Percentiles rank a stretch among this genome's conserved stretches.
These are phyloP conservation scores for Penaeus vannamei DNA, from an alignment of 1,140 invertebrate species.

Conservation along the genomic window DNA sequence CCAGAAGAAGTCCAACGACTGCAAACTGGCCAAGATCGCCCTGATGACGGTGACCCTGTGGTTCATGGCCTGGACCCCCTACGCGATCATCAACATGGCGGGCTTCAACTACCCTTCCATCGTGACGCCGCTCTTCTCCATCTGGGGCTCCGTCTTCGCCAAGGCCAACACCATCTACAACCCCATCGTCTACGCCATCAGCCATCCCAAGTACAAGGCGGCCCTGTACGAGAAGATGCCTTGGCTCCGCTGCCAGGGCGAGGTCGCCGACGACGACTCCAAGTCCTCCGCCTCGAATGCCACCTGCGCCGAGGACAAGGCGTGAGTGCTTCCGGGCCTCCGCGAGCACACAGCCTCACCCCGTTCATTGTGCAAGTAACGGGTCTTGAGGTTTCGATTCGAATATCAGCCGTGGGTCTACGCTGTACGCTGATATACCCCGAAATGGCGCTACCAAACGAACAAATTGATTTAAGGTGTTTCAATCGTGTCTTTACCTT, in stretches of 20 bases:
- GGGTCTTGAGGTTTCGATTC: too few relatives aligned
- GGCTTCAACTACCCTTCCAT: neutral
- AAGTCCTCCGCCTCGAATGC: too few relatives aligned
- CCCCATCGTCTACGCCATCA: constrained; percentile 20
- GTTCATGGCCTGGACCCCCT: constrained; percentile 19
- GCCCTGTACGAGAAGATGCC: constrained; percentile 5
- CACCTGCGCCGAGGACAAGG: too few relatives aligned
- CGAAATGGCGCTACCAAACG: too few relatives aligned
- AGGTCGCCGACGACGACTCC: too few relatives aligned
- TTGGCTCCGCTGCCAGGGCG: neutral
- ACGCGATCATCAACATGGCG: neutral
- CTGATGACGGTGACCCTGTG: neutral
- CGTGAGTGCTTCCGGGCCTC: too few relatives aligned
- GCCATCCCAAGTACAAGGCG: constrained; percentile 1
- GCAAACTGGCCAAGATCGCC: constrained; percentile 7
- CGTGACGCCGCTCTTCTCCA: neutral
- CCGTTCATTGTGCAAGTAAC: too few relatives aligned
- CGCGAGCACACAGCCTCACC: too few relatives aligned
- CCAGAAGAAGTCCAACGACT: constrained; percentile 2
- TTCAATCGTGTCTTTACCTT: too few relatives aligned
- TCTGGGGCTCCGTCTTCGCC: constrained; percentile 17
- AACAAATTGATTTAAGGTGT: too few relatives aligned
- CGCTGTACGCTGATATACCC: too few relatives aligned
- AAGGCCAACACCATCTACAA: constrained; percentile 21
- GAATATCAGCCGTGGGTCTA: too few relatives aligned